Evolutionary conservation across 2,888 invertebrate species (phyloP).

Genomic region (Orthonychiurus folsomi): DNA sequence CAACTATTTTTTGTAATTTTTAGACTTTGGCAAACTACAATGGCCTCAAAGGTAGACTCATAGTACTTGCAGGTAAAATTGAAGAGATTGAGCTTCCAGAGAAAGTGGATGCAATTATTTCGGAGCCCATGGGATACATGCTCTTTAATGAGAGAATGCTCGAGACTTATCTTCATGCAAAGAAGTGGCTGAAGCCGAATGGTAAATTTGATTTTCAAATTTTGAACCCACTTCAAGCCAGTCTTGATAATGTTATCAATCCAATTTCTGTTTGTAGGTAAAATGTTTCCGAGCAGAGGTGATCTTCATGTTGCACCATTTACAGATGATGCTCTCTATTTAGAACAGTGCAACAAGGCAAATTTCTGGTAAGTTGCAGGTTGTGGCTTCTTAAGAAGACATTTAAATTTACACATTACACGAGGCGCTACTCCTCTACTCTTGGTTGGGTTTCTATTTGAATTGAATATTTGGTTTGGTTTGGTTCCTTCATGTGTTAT

Average conservation of each 20-base stretch:
- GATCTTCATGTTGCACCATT: conserved; percentile 97
- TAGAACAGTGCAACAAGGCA: conserved; percentile 97
- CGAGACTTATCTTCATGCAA: conserved; percentile 95
- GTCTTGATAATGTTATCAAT: background rate
- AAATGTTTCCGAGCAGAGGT: conserved; percentile 95
- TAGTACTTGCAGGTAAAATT: conserved; percentile 93
- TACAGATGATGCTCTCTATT: conserved; percentile 91
- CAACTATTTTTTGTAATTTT: conserved; percentile 31
- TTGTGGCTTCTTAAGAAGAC: conserved; percentile 16
- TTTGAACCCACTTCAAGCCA: conserved; percentile 1
- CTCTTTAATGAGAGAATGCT: conserved; percentile 98
- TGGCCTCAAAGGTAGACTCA: conserved; percentile 74
- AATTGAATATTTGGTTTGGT: too few relatives aligned
- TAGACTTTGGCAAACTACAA: conserved; percentile 79
- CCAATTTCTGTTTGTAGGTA: conserved; percentile 51
- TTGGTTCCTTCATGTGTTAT: too few relatives aligned
- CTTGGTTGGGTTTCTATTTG: too few relatives aligned
- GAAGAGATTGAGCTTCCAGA: conserved; percentile 96
- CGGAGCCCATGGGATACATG: conserved; percentile 99
- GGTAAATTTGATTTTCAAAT: conserved; percentile 44
- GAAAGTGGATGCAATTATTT: conserved; percentile 91
- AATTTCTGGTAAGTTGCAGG: conserved; percentile 93
- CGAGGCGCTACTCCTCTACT: too few relatives aligned
- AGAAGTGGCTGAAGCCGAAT: conserved; percentile 86
- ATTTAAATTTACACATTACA: too few relatives aligned